These are phyloP conservation scores for Centropus unirufus DNA, from an alignment of 2,113 vertebrate species.

Conservation along the genomic window DNA sequence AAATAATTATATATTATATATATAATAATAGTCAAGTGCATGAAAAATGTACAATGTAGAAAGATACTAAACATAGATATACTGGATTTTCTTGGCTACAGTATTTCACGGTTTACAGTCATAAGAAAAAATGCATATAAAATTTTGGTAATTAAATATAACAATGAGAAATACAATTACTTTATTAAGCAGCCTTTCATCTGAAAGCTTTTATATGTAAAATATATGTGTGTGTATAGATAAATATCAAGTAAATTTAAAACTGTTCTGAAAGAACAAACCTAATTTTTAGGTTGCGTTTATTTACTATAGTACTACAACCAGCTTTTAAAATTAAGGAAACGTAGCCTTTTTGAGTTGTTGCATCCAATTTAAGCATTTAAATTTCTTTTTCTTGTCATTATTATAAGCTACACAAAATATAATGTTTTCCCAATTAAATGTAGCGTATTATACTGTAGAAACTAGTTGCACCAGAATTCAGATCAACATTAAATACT, in stretches of 20 bases:
- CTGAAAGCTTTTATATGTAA: not conserved
- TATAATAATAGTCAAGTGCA: not conserved
- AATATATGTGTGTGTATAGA: fast-evolving
- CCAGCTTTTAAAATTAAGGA: not conserved
- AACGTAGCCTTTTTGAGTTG: not conserved
- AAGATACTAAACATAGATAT: not conserved
- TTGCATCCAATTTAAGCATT: not conserved
- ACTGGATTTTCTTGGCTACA: not conserved
- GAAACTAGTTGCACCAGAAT: not conserved
- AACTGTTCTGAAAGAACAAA: not conserved
- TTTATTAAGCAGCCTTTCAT: not conserved
- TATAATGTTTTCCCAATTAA: not conserved
- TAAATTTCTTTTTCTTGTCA: not conserved
- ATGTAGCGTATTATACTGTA: not conserved
- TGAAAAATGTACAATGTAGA: not conserved
- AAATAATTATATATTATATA: not conserved
- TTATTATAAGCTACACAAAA: too few relatives aligned
- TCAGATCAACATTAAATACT: not conserved
- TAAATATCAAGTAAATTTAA: not conserved
- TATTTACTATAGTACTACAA: not conserved
- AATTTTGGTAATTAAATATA: not conserved
- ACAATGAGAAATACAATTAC: not conserved
- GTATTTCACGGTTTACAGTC: not conserved
- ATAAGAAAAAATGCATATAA: not conserved
- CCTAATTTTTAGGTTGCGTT: not conserved